phyloP scores from a whole-genome alignment of 2,888 invertebrate species.

The Chalcis sispes region DNA sequence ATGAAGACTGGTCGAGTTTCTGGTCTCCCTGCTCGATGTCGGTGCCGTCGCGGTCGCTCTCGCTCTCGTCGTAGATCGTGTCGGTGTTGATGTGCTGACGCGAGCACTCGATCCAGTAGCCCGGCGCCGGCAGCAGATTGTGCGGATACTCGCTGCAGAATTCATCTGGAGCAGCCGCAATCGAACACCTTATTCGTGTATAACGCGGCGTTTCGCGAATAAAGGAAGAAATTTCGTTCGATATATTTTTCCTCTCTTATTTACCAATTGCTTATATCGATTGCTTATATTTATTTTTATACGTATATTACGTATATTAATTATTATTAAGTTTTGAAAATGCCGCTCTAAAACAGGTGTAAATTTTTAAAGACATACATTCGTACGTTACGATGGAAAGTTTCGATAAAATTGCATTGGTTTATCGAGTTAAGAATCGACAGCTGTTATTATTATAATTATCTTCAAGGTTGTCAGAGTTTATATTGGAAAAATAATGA shows the following conservation, averaged over 20 bases:
- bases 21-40: slow-evolving; percentile 75
- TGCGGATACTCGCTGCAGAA: slow-evolving; percentile 96
- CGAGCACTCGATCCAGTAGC: slow-evolving; percentile 98
- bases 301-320: too few relatives aligned
- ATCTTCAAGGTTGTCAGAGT: slow-evolving; percentile 21
- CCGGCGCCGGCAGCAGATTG: slow-evolving; percentile 92
- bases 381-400: background rate
- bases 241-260: too few relatives aligned
- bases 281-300: too few relatives aligned
- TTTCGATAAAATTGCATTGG: slow-evolving; percentile 2
- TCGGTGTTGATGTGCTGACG: slow-evolving; percentile 90
- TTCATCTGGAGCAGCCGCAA: slow-evolving; percentile 85
- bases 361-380: too few relatives aligned
- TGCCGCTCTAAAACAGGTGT: too few relatives aligned
- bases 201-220: too few relatives aligned
- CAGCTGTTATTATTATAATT: slow-evolving; percentile 36
- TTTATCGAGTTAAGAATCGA: slow-evolving; percentile 16
- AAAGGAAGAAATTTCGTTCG: too few relatives aligned
- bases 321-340: too few relatives aligned
- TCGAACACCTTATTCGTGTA: too few relatives aligned
- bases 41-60: slow-evolving; percentile 86
- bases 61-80: slow-evolving; percentile 92
- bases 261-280: too few relatives aligned
- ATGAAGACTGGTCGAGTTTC: slow-evolving; percentile 69
- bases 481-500: slow-evolving; percentile 24